These are phyloP conservation scores for Ivindomyrus marchei DNA, from an alignment of 2,113 vertebrate species.

Conservation along the genomic window DNA sequence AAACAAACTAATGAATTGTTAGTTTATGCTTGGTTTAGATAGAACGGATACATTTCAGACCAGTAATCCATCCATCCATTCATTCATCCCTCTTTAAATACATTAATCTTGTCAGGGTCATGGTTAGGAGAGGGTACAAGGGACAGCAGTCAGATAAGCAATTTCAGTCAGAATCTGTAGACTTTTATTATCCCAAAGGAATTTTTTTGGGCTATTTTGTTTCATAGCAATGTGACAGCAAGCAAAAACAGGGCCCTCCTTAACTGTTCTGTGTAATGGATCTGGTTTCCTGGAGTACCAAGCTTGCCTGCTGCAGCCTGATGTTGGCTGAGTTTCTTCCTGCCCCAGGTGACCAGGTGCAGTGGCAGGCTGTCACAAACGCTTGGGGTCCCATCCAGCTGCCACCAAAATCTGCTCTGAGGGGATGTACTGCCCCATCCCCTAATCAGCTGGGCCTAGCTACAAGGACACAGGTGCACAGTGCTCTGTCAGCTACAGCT, in stretches of 20 bases:
- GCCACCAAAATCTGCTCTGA: conserved; percentile 31
- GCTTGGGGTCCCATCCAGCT: conserved; percentile 55
- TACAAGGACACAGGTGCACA: conserved; percentile 39
- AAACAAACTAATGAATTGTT: background rate
- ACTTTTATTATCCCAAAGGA: background rate
- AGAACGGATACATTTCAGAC: background rate
- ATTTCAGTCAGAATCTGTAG: background rate
- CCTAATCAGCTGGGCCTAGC: conserved; percentile 26
- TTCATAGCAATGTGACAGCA: background rate
- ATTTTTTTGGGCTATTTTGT: background rate
- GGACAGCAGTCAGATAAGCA: background rate
- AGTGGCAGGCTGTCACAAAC: conserved; percentile 54
- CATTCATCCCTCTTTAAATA: background rate
- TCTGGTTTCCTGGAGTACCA: background rate
- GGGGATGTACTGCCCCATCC: conserved; percentile 2
- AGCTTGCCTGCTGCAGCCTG: background rate
- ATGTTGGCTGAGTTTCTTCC: background rate
- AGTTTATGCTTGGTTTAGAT: background rate
- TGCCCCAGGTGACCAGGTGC: conserved; percentile 61
- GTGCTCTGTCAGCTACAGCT: background rate
- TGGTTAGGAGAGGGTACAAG: background rate
- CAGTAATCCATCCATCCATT: background rate
- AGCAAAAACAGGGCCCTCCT: background rate
- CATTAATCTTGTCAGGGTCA: background rate
- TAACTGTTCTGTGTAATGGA: background rate